Percentiles rank a stretch among this genome's conserved stretches.
Conservation (phyloP, 2,888 invertebrate genomes). For the Piscicola geometra region DNA sequence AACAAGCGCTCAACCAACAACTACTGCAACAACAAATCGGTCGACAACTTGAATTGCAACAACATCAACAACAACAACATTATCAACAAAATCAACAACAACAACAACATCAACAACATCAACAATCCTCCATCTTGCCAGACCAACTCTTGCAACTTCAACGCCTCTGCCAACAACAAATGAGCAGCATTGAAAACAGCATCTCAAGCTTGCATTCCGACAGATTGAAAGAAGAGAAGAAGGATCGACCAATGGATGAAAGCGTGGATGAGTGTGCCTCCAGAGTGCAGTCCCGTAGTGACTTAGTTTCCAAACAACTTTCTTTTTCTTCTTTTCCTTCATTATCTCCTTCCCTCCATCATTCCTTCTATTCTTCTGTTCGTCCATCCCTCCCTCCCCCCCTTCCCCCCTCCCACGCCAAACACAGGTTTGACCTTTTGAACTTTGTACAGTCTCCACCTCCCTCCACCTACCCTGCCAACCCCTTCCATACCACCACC, state of each 20-base stretch:
- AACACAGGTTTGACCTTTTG: not conserved
- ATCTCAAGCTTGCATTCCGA: not conserved
- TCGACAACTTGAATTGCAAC: not conserved
- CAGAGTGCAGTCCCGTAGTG: too few relatives aligned
- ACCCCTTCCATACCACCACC: not conserved
- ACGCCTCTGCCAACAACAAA: not conserved
- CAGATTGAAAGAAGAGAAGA: not conserved
- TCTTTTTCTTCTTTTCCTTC: not conserved
- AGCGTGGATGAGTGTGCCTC: not conserved
- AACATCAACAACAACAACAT: not conserved
- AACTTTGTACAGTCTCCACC: not conserved
- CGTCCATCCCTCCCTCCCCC: not conserved
- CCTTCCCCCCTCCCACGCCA: conserved; percentile 1
- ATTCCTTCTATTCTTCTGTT: not conserved
- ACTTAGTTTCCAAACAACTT: not conserved
- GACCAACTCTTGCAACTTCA: not conserved
- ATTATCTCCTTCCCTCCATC: not conserved
- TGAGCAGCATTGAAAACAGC: conserved; percentile 1
- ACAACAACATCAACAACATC: not conserved
- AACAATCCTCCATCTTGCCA: not conserved
- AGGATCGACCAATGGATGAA: not conserved
- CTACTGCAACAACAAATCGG: conserved; percentile 14
- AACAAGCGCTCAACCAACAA: too few relatives aligned
- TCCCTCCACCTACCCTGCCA: not conserved
- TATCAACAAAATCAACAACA: conserved; percentile 6